Evolutionary conservation across 2,888 invertebrate genomes (phyloP).

Genomic region (Lymantria monacha): DNA sequence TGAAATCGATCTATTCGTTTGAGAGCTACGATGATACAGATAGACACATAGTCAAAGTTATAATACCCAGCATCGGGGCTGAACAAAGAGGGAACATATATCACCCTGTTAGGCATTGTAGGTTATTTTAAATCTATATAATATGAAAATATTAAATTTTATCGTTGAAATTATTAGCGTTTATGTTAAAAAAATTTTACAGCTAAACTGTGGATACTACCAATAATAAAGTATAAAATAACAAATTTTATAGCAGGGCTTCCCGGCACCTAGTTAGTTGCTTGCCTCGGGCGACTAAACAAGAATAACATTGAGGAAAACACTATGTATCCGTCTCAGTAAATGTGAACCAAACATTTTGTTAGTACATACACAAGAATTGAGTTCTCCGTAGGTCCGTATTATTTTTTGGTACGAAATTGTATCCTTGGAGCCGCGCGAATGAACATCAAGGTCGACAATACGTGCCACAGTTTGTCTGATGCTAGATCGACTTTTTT

Average conservation of each 20-base stretch:
- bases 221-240: background rate
- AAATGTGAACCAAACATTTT: constrained; percentile 26
- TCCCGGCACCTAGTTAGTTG: constrained; percentile 25
- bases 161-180: too few relatives aligned
- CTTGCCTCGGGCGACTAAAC: constrained; percentile 33
- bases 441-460: background rate
- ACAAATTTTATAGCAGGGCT: constrained; percentile 26
- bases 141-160: too few relatives aligned
- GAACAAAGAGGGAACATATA: too few relatives aligned
- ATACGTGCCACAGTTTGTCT: background rate
- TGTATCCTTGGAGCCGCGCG: constrained; percentile 7
- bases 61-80: too few relatives aligned
- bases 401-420: constrained; percentile 9
- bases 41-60: too few relatives aligned
- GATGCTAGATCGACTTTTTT: background rate
- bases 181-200: too few relatives aligned
- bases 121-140: too few relatives aligned
- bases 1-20: too few relatives aligned
- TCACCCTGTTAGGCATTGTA: too few relatives aligned
- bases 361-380: constrained; percentile 8
- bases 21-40: too few relatives aligned
- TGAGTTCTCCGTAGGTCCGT: constrained; percentile 4
- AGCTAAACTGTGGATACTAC: too few relatives aligned
- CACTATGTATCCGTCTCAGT: constrained; percentile 13
- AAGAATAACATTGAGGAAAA: constrained; percentile 36